A percentile compares a stretch with the other conserved stretches of the same genome.
phyloP scores from a whole-genome alignment of 2,797 vertebrate species.

The Ctenosaura bakeri region DNA sequence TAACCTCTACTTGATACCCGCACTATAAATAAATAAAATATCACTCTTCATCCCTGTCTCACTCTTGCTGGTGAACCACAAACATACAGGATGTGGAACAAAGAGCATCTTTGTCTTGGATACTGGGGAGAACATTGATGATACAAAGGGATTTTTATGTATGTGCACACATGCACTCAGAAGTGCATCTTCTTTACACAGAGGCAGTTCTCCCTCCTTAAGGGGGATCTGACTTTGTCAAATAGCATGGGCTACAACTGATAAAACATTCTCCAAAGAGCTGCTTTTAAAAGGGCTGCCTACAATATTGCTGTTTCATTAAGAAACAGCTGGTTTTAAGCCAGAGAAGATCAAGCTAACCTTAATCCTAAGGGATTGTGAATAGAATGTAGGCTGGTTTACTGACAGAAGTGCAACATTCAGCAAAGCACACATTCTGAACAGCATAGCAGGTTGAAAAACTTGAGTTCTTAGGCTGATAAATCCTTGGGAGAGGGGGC shows the following conservation, averaged over 20 bases:
- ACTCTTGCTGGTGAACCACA: conserved; percentile 14
- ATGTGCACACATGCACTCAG: background rate
- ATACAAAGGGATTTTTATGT: background rate
- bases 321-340: conserved; percentile 58
- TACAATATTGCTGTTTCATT: conserved; percentile 51
- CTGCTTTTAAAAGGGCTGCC: conserved; percentile 40
- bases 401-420: conserved; percentile 29
- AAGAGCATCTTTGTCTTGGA: background rate
- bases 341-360: conserved; percentile 48
- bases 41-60: conserved; percentile 52
- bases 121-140: background rate
- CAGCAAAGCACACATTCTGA: conserved; percentile 19
- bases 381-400: conserved; percentile 66
- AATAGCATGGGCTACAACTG: conserved; percentile 3
- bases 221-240: conserved; percentile 36
- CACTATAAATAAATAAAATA: conserved; percentile 58
- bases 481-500: conserved; percentile 49
- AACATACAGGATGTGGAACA: background rate
- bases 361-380: conserved; percentile 67
- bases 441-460: conserved; percentile 29
- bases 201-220: conserved; percentile 16
- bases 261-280: conserved; percentile 37
- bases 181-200: background rate
- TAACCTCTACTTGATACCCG: conserved; percentile 61
- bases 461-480: conserved; percentile 4